phyloP scores from a whole-genome alignment of 2,888 invertebrate species.

The Lamellibrachia columna region DNA sequence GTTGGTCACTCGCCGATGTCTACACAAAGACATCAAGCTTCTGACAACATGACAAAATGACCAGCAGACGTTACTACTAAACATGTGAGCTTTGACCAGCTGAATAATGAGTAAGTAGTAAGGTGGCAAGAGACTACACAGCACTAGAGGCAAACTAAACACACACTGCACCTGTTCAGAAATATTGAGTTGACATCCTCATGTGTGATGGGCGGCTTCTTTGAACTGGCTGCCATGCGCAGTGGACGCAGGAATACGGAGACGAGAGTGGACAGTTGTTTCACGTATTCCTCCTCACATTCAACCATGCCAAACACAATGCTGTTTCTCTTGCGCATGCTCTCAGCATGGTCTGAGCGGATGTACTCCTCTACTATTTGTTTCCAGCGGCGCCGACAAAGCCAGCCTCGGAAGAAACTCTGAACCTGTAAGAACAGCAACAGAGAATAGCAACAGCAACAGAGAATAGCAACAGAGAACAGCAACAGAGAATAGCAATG shows the following conservation, averaged over 20 bases:
- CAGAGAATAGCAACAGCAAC: neutral
- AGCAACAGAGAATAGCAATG: neutral
- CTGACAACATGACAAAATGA: no score
- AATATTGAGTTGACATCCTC: constrained; percentile 95
- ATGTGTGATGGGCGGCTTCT: constrained; percentile 90
- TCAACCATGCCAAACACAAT: constrained; percentile 81
- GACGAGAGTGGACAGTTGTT: constrained; percentile 85
- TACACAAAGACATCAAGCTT: no score
- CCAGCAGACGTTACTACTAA: no score
- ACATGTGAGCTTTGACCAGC: no score
- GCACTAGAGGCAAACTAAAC: no score
- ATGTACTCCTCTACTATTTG: constrained; percentile 95
- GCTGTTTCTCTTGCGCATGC: constrained; percentile 91
- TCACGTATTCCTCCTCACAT: constrained; percentile 90
- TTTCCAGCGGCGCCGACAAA: constrained; percentile 90
- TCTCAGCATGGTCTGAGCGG: constrained; percentile 91
- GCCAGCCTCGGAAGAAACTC: constrained; percentile 93
- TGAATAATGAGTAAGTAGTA: no score
- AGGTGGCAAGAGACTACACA: neutral
- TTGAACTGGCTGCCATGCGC: constrained; percentile 93
- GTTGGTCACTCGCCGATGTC: no score
- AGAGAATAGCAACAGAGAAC: neutral
- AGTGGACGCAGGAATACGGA: constrained; percentile 85
- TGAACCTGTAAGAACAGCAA: constrained; percentile 70
- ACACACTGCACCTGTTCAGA: constrained; percentile 74